phyloP scores from a whole-genome alignment of 1,140 invertebrate genomes.

The Ruditapes philippinarum region DNA sequence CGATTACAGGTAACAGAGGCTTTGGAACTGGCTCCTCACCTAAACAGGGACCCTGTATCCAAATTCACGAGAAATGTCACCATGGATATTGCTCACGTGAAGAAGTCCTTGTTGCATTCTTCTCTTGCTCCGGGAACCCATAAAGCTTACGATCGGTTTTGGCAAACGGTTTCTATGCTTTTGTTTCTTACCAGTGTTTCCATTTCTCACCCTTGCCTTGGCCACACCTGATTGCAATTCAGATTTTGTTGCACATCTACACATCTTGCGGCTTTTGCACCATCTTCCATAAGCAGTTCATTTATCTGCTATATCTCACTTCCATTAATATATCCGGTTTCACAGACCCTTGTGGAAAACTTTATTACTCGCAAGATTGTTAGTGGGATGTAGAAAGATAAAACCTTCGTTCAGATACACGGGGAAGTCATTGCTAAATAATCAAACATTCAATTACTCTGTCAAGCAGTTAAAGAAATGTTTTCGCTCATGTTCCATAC shows the following conservation, averaged over 20 bases:
- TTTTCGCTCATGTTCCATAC: background rate
- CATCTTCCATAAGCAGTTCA: background rate
- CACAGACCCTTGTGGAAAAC: background rate
- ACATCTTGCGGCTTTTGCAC: background rate
- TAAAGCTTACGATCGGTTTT: background rate
- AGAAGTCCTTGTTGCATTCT: background rate
- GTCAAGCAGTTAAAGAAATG: background rate
- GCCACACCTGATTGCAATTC: background rate
- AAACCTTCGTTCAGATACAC: background rate
- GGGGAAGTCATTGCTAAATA: background rate
- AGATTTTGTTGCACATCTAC: background rate
- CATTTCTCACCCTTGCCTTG: background rate
- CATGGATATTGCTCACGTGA: background rate
- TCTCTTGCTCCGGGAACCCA: constrained; percentile 26
- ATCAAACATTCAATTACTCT: background rate
- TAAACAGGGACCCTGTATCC: constrained; percentile 34
- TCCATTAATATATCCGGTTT: background rate
- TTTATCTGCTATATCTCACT: background rate
- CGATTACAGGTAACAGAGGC: constrained; percentile 66
- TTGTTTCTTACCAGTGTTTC: too few species aligned
- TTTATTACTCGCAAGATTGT: background rate
- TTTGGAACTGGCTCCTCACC: background rate
- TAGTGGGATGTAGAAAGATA: background rate
- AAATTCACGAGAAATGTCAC: background rate
- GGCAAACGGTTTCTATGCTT: too few species aligned